phyloP scores from a whole-genome alignment of 1,140 invertebrate species.

The Macrobrachium nipponense region DNA sequence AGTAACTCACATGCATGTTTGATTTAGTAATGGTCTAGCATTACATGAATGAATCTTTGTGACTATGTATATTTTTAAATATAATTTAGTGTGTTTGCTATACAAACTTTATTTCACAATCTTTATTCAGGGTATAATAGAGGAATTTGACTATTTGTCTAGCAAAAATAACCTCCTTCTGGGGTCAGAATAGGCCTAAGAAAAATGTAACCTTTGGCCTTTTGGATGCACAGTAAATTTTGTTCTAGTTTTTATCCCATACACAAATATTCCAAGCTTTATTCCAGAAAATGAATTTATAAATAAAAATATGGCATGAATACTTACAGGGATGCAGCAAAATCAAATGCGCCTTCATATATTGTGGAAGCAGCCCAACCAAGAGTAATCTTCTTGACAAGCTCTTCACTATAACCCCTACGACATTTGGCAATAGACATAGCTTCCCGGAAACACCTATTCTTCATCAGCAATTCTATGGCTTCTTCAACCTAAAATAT shows the following conservation, averaged over 20 bases:
- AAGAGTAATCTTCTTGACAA: conserved; percentile 26
- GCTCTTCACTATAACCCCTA: conserved; percentile 25
- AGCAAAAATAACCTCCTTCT: no score
- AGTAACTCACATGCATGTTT: no score
- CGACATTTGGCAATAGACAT: conserved; percentile 44
- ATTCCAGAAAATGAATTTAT: neutral
- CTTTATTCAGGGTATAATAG: no score
- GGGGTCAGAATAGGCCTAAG: no score
- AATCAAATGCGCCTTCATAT: conserved; percentile 48
- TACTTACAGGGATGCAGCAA: conserved; percentile 50
- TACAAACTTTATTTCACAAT: no score
- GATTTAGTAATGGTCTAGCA: no score
- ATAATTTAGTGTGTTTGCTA: no score
- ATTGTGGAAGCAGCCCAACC: conserved; percentile 27
- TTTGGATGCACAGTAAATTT: no score
- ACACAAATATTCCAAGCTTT: neutral
- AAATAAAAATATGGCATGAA: neutral
- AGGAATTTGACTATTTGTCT: no score
- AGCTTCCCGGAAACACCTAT: conserved; percentile 45
- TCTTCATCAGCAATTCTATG: conserved; percentile 37
- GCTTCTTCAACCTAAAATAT: conserved; percentile 41
- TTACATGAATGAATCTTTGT: no score
- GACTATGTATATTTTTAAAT: no score
- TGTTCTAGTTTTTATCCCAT: neutral
- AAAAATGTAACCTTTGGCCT: no score